Evolutionary conservation across 2,113 vertebrate species (phyloP).

Genomic region (Crotalus tigris): DNA sequence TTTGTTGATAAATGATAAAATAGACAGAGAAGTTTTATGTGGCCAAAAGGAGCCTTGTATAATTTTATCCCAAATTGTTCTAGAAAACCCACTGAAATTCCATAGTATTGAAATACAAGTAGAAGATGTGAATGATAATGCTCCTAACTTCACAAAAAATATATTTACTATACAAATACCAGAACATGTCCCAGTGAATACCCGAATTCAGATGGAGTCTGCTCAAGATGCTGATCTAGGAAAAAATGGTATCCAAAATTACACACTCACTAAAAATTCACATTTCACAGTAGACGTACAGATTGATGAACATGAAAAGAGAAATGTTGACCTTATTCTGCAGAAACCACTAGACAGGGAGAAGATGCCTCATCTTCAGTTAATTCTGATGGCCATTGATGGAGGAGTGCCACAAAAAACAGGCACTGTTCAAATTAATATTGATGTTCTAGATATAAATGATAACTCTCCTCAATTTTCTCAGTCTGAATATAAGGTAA

Average conservation of each 20-base stretch:
- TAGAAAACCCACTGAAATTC: conserved; percentile 78
- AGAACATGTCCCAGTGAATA: background rate
- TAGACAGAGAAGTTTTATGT: conserved; percentile 79
- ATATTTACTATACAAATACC: background rate
- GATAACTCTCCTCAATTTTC: background rate
- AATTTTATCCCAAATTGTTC: conserved; percentile 71
- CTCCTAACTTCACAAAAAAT: conserved; percentile 65
- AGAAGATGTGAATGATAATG: conserved; percentile 69
- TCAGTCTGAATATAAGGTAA: background rate
- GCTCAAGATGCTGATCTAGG: conserved; percentile 38
- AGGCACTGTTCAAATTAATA: background rate
- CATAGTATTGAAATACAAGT: conserved; percentile 67
- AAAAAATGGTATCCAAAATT: conserved; percentile 60
- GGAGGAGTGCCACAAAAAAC: background rate
- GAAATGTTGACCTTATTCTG: background rate
- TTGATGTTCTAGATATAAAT: background rate
- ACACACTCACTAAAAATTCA: conserved; percentile 43
- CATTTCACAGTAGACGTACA: background rate
- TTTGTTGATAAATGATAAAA: conserved; percentile 68
- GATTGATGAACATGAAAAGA: background rate
- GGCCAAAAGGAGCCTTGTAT: conserved; percentile 66
- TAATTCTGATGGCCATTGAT: background rate
- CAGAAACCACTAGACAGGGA: background rate
- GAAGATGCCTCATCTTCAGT: background rate
- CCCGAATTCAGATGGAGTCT: background rate